phyloP scores from a whole-genome alignment of 2,888 invertebrate species.

The Leucoma salicis region DNA sequence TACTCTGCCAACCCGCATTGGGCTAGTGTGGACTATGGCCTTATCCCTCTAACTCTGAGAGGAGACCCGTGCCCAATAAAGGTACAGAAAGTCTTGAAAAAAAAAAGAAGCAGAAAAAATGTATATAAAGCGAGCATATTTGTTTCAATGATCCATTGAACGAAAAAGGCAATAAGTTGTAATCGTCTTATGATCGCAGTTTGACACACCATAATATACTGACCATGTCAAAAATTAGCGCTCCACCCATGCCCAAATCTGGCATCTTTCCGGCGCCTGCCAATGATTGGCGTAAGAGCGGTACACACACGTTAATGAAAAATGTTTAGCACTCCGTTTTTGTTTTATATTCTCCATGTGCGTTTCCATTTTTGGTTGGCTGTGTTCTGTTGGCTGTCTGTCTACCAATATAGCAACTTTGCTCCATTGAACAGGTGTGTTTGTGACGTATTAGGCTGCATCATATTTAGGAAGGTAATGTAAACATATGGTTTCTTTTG shows the following conservation, averaged over 20 bases:
- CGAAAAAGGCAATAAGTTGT: conserved; percentile 50
- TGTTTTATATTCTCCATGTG: conserved; percentile 35
- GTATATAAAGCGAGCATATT: too few relatives aligned
- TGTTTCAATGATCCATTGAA: conserved; percentile 46
- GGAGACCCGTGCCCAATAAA: too few relatives aligned
- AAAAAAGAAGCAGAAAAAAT: too few relatives aligned
- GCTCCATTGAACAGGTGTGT: conserved; percentile 29
- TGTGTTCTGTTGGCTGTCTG: conserved; percentile 22
- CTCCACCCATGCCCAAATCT: conserved; percentile 58
- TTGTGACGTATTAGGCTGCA: conserved; percentile 11
- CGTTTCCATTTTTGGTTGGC: conserved; percentile 33
- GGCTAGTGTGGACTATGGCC: too few relatives aligned
- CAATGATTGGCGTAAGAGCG: conserved; percentile 46
- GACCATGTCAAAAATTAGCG: conserved; percentile 38
- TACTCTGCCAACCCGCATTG: too few relatives aligned
- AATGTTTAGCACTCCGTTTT: conserved; percentile 57
- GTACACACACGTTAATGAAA: conserved; percentile 47
- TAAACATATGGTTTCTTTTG: neutral
- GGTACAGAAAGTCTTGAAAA: too few relatives aligned
- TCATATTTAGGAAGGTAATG: conserved; percentile 7
- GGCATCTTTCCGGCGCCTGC: conserved; percentile 38
- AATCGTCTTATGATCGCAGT: conserved; percentile 45
- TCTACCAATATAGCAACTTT: conserved; percentile 24
- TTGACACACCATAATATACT: conserved; percentile 35
- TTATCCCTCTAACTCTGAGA: too few relatives aligned